phyloP scores from a whole-genome alignment of 2,888 invertebrate genomes.

The Apotomis capreana region DNA sequence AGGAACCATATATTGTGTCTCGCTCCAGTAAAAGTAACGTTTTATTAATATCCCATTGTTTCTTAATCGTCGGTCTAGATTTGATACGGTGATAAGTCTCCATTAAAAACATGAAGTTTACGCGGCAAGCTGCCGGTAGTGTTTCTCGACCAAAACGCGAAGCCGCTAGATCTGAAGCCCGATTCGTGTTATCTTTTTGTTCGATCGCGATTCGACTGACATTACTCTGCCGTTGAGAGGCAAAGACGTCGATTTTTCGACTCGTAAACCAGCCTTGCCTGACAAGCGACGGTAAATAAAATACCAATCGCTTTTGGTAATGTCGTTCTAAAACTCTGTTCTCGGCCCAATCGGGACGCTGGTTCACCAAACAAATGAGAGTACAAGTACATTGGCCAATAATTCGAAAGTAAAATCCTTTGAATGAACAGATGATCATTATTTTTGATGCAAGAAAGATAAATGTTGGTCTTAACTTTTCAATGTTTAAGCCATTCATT shows the following conservation, averaged over 20 bases:
- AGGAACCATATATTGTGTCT: conserved; percentile 57
- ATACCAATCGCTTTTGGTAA: conserved; percentile 56
- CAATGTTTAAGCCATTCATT: conserved; percentile 66
- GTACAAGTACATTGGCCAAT: conserved; percentile 30
- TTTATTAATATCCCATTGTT: conserved; percentile 80
- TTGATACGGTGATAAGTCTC: conserved; percentile 75
- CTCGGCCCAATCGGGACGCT: not conserved
- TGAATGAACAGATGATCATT: conserved; percentile 47
- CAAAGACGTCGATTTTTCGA: conserved; percentile 67
- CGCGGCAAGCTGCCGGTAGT: conserved; percentile 67
- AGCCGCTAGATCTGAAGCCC: conserved; percentile 66
- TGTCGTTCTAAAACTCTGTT: conserved; percentile 13
- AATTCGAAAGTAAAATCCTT: conserved; percentile 61
- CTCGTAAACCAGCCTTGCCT: conserved; percentile 58
- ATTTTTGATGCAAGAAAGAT: conserved; percentile 52
- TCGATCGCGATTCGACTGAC: conserved; percentile 69
- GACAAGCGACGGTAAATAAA: conserved; percentile 59
- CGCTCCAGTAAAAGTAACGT: conserved; percentile 63
- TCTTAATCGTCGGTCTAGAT: conserved; percentile 74
- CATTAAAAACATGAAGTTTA: conserved; percentile 73
- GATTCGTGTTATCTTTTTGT: conserved; percentile 68
- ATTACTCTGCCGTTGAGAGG: conserved; percentile 59
- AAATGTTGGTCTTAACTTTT: conserved; percentile 68
- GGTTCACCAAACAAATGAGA: conserved; percentile 11
- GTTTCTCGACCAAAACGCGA: conserved; percentile 66